phyloP scores from a whole-genome alignment of 2,113 vertebrate genomes.

The Anarrhichthys ocellatus region DNA sequence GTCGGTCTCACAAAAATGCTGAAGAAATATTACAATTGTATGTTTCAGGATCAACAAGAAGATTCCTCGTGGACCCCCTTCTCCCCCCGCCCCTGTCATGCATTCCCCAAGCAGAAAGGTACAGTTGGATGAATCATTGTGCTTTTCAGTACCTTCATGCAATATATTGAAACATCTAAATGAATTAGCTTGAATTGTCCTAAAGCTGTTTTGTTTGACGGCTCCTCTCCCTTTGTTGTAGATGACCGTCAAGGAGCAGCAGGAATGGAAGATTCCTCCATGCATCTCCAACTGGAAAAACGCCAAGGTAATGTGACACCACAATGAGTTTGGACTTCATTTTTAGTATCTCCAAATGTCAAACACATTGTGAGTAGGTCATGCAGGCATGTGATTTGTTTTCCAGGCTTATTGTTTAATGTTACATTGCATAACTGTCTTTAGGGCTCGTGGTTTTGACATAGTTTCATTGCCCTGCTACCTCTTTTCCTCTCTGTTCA shows the following conservation, averaged over 20 bases:
- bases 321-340: not conserved
- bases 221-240: slow-evolving; percentile 67
- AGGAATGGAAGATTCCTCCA: slow-evolving; percentile 99
- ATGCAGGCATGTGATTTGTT: not conserved
- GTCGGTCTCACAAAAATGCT: no score
- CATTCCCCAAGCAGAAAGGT: slow-evolving; percentile 99
- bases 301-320: slow-evolving; percentile 88
- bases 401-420: not conserved
- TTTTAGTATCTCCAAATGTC: not conserved
- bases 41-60: slow-evolving; percentile 96
- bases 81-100: slow-evolving; percentile 98
- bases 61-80: slow-evolving; percentile 96
- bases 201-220: not conserved
- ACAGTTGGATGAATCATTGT: slow-evolving; percentile 17
- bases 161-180: not conserved
- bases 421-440: not conserved
- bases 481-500: not conserved
- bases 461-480: not conserved
- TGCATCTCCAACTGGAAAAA: slow-evolving; percentile 99
- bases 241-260: slow-evolving; percentile 99
- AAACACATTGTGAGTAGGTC: not conserved
- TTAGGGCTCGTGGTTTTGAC: not conserved
- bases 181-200: not conserved
- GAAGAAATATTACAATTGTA: not conserved
- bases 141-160: not conserved